phyloP scores from a whole-genome alignment of 2,888 invertebrate species.

The Sinelater perroti region DNA sequence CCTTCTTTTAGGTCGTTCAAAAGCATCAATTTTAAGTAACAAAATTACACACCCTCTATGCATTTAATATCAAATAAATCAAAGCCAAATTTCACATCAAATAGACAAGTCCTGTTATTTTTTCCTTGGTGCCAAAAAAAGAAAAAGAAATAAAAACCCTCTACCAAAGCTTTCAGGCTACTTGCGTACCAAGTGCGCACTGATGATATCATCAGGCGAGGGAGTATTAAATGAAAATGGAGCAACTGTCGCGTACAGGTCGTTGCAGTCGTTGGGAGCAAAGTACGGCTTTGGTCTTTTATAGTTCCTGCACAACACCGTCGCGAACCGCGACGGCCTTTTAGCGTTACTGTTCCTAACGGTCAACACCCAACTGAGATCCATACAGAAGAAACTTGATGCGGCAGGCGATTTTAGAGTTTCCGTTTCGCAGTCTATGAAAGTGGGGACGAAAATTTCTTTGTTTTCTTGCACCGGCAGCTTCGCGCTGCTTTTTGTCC shows the following conservation, averaged over 20 bases:
- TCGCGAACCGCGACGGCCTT: conserved; percentile 62
- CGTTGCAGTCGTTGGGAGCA: conserved; percentile 9
- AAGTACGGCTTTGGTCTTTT: conserved; percentile 34
- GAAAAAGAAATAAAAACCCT: too few species aligned
- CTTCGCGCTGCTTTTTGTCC: not conserved
- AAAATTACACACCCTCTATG: too few species aligned
- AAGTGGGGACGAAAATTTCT: conserved; percentile 55
- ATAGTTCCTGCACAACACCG: conserved; percentile 52
- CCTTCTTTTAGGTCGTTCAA: too few species aligned
- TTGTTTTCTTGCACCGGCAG: not conserved
- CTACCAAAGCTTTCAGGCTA: conserved; percentile 15
- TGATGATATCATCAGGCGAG: conserved; percentile 69
- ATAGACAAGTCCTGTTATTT: too few species aligned
- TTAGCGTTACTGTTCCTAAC: conserved; percentile 46
- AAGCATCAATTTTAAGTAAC: too few species aligned
- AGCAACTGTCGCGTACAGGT: conserved; percentile 43
- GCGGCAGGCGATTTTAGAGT: conserved; percentile 16
- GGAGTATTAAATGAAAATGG: conserved; percentile 67
- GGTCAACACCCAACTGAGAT: conserved; percentile 46
- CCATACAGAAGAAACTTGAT: conserved; percentile 48
- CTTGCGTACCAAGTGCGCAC: conserved; percentile 52
- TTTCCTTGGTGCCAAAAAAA: too few species aligned
- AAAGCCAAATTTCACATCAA: too few species aligned
- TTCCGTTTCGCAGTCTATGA: conserved; percentile 55
- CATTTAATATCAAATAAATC: too few species aligned